Evolutionary conservation across 2,113 vertebrate species (phyloP).

Genomic region (Ceratotherium simum): DNA sequence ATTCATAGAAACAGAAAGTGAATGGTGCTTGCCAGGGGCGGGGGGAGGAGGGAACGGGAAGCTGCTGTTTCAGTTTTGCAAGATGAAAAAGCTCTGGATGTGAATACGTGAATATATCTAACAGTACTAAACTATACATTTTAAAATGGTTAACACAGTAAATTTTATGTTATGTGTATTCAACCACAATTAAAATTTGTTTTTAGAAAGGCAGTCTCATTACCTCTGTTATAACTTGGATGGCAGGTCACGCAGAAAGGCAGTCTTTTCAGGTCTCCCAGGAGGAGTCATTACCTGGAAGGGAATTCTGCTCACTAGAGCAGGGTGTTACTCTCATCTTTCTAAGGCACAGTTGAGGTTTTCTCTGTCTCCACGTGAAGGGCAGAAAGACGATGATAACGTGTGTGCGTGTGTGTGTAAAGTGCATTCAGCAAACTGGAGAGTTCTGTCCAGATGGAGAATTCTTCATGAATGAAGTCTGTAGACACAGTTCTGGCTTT

Average conservation of each 20-base stretch:
- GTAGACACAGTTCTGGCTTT: neutral
- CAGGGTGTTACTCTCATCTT: neutral
- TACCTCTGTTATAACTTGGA: neutral
- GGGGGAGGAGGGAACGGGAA: neutral
- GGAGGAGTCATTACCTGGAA: neutral
- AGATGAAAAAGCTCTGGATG: neutral
- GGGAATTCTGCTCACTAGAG: neutral
- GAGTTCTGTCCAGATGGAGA: neutral
- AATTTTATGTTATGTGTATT: neutral
- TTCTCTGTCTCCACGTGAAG: neutral
- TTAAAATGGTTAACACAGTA: neutral
- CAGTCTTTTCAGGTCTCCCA: neutral
- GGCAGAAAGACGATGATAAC: neutral
- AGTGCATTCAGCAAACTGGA: too few relatives aligned
- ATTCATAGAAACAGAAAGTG: neutral
- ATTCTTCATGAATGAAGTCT: neutral
- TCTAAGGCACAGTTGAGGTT: neutral
- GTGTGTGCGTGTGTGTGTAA: neutral
- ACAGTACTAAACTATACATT: neutral
- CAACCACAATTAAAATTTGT: neutral
- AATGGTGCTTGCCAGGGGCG: neutral
- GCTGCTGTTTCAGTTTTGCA: neutral
- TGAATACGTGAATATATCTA: too few relatives aligned
- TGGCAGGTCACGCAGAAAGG: fast-evolving
- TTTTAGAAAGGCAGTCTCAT: neutral